These are phyloP conservation scores for Rhinoptilus africanus DNA, from an alignment of 2,113 vertebrate genomes.

Conservation along the genomic window DNA sequence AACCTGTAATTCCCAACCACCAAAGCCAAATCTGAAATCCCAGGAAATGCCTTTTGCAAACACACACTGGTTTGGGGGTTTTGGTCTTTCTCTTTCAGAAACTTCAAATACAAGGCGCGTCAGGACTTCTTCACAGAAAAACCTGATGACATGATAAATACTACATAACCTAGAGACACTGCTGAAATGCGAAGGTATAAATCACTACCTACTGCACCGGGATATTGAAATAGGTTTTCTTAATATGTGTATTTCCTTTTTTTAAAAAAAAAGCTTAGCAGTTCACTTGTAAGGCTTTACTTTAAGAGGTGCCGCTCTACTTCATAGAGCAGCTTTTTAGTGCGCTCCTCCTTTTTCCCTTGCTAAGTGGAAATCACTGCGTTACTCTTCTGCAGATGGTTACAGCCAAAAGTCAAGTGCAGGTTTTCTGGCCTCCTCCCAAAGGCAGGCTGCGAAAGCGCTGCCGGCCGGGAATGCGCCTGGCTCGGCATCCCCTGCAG, in stretches of 20 bases:
- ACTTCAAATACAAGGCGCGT: background rate
- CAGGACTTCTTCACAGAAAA: background rate
- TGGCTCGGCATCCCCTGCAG: background rate
- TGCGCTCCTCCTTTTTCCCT: background rate
- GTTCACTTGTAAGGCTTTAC: background rate
- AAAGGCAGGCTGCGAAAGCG: background rate
- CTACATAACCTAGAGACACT: background rate
- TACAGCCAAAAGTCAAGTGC: background rate
- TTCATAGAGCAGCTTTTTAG: background rate
- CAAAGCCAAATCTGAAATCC: background rate
- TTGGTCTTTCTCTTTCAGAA: background rate
- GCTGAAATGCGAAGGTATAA: background rate
- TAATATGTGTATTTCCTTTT: background rate
- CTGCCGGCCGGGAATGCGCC: background rate
- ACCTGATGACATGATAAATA: background rate
- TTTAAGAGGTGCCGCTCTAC: background rate
- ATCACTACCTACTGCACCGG: background rate
- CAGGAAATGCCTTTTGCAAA: background rate
- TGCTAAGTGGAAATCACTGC: constrained; percentile 35
- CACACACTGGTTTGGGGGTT: background rate
- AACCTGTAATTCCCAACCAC: background rate
- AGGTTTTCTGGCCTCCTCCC: background rate
- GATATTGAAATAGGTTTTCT: background rate
- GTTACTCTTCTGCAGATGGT: background rate
- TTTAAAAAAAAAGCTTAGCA: background rate